Conservation (phyloP, 1,140 invertebrate species). For the Phthorimaea operculella region DNA sequence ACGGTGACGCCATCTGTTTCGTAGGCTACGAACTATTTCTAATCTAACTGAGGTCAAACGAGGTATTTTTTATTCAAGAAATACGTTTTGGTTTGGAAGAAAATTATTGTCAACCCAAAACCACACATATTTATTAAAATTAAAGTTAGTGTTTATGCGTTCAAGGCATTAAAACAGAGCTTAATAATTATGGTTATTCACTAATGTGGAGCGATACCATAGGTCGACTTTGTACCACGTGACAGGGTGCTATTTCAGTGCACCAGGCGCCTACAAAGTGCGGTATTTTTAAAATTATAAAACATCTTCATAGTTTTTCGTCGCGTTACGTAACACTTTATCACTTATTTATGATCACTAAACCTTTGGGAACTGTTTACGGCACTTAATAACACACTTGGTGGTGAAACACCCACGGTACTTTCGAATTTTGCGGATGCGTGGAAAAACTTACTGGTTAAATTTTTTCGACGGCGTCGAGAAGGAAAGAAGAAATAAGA, state of each 20-base stretch:
- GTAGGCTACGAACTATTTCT: constrained; percentile 43
- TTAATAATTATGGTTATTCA: constrained; percentile 35
- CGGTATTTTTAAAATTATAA: constrained; percentile 66
- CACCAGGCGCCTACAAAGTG: constrained; percentile 64
- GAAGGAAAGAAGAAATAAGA: constrained; percentile 67
- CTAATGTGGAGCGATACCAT: constrained; percentile 68
- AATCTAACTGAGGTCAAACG: constrained; percentile 35
- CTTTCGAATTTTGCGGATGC: constrained; percentile 23
- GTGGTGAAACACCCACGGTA: constrained; percentile 39
- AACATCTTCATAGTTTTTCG: constrained; percentile 42
- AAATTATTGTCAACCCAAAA: not conserved
- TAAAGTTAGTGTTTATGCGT: not conserved
- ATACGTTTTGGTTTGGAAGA: not conserved
- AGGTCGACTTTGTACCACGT: constrained; percentile 64
- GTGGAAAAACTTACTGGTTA: constrained; percentile 60
- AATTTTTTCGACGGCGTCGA: constrained; percentile 61
- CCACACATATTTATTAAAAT: not conserved
- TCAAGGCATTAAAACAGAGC: constrained; percentile 8
- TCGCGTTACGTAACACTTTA: constrained; percentile 64
- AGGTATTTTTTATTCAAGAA: constrained; percentile 32
- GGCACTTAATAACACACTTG: constrained; percentile 47
- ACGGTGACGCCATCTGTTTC: constrained; percentile 54
- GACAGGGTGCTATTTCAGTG: constrained; percentile 60
- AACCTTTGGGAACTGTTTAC: constrained; percentile 27
- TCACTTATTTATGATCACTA: constrained; percentile 54